Evolutionary conservation across 2,888 invertebrate genomes (phyloP).

Genomic region (Drosophila birchii): DNA sequence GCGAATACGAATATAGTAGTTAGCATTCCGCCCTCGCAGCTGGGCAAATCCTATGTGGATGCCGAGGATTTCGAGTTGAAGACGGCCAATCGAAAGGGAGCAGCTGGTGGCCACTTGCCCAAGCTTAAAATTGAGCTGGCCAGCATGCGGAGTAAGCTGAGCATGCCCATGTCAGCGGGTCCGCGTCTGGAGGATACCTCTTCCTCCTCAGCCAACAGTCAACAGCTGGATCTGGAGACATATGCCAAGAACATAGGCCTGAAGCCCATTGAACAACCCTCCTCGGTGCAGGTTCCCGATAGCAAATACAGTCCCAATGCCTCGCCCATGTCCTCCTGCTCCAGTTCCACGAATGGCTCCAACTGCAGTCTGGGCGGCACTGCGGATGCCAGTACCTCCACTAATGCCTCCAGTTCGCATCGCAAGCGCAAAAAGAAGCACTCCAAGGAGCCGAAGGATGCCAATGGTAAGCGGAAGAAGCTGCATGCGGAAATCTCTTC

Average conservation of each 20-base stretch:
- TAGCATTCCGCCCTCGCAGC: conserved; percentile 83
- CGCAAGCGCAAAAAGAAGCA: conserved; percentile 87
- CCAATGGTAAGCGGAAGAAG: conserved; percentile 85
- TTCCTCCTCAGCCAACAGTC: conserved; percentile 10
- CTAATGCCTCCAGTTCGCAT: conserved; percentile 77
- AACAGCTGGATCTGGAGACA: conserved; percentile 82
- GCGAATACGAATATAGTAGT: conserved; percentile 79
- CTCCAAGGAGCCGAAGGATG: conserved; percentile 85
- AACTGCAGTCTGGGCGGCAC: conserved; percentile 64
- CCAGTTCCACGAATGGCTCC: conserved; percentile 78
- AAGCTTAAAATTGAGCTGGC: conserved; percentile 83
- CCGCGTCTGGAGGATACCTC: conserved; percentile 66
- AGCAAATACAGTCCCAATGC: conserved; percentile 81
- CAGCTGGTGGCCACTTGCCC: conserved; percentile 70
- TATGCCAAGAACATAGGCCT: conserved; percentile 84
- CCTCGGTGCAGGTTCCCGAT: conserved; percentile 31
- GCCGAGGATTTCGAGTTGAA: conserved; percentile 82
- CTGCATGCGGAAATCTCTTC: conserved; percentile 86
- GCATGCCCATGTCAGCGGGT: conserved; percentile 80
- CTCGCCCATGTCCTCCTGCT: conserved; percentile 82
- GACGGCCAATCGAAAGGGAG: conserved; percentile 81
- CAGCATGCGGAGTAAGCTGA: conserved; percentile 81
- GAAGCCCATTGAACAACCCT: conserved; percentile 79
- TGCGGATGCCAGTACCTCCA: conserved; percentile 40
- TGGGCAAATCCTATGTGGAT: conserved; percentile 70